Evolutionary conservation across 2,797 vertebrate genomes (phyloP), one percentile per base, ranked within the genome.

Genomic region (Perodicticus potto): DNA sequence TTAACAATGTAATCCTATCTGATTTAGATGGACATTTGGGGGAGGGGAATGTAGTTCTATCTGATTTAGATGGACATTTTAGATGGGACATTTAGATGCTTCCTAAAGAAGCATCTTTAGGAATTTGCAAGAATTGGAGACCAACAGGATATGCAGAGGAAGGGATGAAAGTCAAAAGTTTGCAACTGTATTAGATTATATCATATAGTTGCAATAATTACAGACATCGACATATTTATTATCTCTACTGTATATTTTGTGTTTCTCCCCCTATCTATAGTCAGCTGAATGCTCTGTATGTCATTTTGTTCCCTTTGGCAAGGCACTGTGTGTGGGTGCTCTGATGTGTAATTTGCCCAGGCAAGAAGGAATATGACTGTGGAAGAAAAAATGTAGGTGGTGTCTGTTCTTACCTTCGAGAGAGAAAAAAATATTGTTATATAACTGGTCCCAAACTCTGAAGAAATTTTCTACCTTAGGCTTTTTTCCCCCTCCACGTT

Each of bases 331-430:
- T 86, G 89, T 94, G 84, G 93, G 86, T 72, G 84, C 57, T 94
- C 67, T 93, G 73, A 83, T 92, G 91, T 96, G 72, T 93, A 95
- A 96, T 94, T 97, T 96, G 53, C 37, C 43, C 19, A 72, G 53
- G 74, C 25, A 59, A 76, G 74, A 96, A 87, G 22, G n/a, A 93
- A 96, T 96, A 93, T 86, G 57, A 83, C 27, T 89, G 76, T 94
- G 59, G 55, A 94, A 89, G 63, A 93, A 88, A 53, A 53, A 92
- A 94, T 76, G 76, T 95, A 94, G 80, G 53, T 8, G 19, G 57
- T 86, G 57, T 90, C 82, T 91, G 55, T 95, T 96, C 94, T 93
- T 94, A 95, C 78, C 89, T 96, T 92, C 49, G 59, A 25, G 57
- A 43, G 13, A 13, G 55, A 92, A 80, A 85, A 92, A 74, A 72